Evolutionary conservation across 2,113 vertebrate genomes (phyloP).

Genomic region (Seriola dumerili): DNA sequence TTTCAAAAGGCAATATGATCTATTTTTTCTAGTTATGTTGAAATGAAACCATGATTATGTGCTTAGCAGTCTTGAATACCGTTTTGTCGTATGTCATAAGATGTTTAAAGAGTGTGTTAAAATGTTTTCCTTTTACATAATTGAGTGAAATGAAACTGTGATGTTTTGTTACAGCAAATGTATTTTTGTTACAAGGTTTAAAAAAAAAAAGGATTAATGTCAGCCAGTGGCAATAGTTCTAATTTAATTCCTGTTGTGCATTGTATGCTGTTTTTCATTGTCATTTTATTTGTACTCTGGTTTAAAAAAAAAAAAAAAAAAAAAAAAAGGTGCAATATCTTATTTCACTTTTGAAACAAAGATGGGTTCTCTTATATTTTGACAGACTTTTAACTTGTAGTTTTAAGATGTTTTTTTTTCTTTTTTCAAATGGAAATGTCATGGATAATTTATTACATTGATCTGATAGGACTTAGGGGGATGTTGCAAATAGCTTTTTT

Average conservation of each 20-base stretch:
- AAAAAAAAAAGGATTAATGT: slow-evolving; percentile 74
- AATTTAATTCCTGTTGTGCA: slow-evolving; percentile 87
- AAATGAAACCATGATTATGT: slow-evolving; percentile 87
- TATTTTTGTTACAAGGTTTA: slow-evolving; percentile 84
- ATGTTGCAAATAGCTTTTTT: slow-evolving; percentile 85
- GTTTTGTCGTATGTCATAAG: slow-evolving; percentile 78
- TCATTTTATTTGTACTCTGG: slow-evolving; percentile 89
- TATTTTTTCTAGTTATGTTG: slow-evolving; percentile 92
- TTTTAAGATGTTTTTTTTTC: slow-evolving; percentile 76
- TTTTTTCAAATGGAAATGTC: slow-evolving; percentile 84
- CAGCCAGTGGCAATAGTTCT: slow-evolving; percentile 82
- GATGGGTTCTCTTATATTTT: slow-evolving; percentile 87
- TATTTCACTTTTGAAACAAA: slow-evolving; percentile 89
- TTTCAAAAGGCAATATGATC: slow-evolving; percentile 91
- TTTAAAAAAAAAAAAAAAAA: slow-evolving; percentile 82
- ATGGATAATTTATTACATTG: slow-evolving; percentile 86
- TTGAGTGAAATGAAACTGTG: slow-evolving; percentile 89
- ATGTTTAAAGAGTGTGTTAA: slow-evolving; percentile 85
- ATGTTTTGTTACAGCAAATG: slow-evolving; percentile 88
- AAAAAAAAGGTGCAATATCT: slow-evolving; percentile 87
- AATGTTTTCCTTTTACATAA: slow-evolving; percentile 83
- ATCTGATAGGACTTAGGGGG: slow-evolving; percentile 81
- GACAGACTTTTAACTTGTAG: slow-evolving; percentile 87
- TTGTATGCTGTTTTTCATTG: slow-evolving; percentile 87
- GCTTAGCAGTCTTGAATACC: slow-evolving; percentile 98